Evolutionary conservation across 2,113 vertebrate species (phyloP), one percentile per base, ranked within the genome.

Genomic region (Pteronura brasiliensis): DNA sequence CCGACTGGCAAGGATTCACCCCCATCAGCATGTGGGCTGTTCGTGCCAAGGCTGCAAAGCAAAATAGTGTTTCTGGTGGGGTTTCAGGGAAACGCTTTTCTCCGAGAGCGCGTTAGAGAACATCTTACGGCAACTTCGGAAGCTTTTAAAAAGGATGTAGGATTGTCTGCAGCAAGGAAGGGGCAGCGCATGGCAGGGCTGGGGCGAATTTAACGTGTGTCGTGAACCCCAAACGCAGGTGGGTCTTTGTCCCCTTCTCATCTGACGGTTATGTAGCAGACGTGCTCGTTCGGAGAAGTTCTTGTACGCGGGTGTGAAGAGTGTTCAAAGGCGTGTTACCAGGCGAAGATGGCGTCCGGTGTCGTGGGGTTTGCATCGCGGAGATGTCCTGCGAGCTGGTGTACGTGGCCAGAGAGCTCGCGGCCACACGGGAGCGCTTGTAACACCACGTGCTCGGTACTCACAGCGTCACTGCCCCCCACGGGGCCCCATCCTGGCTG

Each of bases 61-160:
- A 23, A 71, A 72, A 65, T 6, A 55, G 92, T n/a, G 39, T 21
- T 36, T 69, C 39, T 95, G 97, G 95, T 88, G 7, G 7, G 0
- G 65, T 89, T 92, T 81, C 96, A 83, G 18, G 47, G 74, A 31
- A 25, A 20, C 15, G 49, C 63, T 86, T 76, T 91, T 91, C 95
- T 91, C 15, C 52, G 71, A 71, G 79, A 52, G 49, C 59, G 79
- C 84, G 21, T 71, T n/a, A 27, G 29, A 52, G 34, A 39, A 29
- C 11, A 6, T 83, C 80, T n/a, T 42, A 31, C 31, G 44, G 65
- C 13, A 14, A 21, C 27, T 52, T 69, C 63, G 36, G 36, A 39
- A 47, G 82, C 57, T 80, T 67, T 61, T 81, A 84, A 67, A 74
- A 34, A 88, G 18, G 27, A 42, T 0, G 3, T 20, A 72, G 67